phyloP scores from a whole-genome alignment of 2,113 vertebrate species.

The Colistium nudipinnis region DNA sequence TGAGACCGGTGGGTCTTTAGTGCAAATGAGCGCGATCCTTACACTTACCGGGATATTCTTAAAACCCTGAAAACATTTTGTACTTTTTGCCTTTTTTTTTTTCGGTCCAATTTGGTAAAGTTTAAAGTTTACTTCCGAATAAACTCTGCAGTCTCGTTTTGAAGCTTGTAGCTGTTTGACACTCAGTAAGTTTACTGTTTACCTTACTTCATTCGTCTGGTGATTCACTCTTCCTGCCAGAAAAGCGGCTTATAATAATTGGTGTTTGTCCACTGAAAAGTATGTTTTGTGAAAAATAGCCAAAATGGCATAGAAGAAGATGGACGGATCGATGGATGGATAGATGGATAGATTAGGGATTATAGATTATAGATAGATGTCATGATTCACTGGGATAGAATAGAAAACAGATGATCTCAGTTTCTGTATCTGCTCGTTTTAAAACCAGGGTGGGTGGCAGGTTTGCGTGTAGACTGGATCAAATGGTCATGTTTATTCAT shows the following conservation, averaged over 20 bases:
- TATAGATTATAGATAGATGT: too few relatives aligned
- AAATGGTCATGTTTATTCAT: constrained; percentile 70
- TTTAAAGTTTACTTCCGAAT: constrained; percentile 1
- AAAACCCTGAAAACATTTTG: constrained; percentile 44
- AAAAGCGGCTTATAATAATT: too few relatives aligned
- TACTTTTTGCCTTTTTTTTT: too few relatives aligned
- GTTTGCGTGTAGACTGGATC: constrained; percentile 63
- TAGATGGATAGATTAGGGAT: too few relatives aligned
- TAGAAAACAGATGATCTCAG: constrained; percentile 66
- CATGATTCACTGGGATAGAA: constrained; percentile 49
- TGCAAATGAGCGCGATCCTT: constrained; percentile 64
- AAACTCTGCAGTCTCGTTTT: constrained; percentile 22
- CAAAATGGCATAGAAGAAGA: too few relatives aligned
- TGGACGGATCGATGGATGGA: too few relatives aligned
- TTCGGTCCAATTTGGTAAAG: too few relatives aligned
- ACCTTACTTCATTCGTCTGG: constrained; percentile 36
- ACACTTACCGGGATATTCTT: constrained; percentile 42
- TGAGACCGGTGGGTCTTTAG: constrained; percentile 58
- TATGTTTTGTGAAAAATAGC: too few relatives aligned
- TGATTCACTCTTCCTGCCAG: constrained; percentile 27
- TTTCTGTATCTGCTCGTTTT: constrained; percentile 57
- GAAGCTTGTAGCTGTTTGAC: constrained; percentile 22
- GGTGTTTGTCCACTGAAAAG: too few relatives aligned
- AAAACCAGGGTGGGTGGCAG: constrained; percentile 71
- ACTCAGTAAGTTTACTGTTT: background rate